phyloP scores from a whole-genome alignment of 2,113 vertebrate species.

The Chloropsis cyanopogon region DNA sequence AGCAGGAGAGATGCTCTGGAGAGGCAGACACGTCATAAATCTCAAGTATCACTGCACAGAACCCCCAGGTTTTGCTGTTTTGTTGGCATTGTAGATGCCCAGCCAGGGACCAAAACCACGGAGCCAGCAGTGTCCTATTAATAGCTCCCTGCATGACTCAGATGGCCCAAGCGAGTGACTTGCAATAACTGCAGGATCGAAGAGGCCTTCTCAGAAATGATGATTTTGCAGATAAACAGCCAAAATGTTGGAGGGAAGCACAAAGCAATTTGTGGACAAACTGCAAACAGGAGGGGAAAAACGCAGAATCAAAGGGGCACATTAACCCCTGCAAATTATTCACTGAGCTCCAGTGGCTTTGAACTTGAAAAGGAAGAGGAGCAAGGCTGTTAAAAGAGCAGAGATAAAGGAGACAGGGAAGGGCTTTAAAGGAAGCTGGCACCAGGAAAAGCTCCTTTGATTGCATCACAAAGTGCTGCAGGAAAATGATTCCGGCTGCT shows the following conservation, averaged over 20 bases:
- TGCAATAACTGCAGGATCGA: slow-evolving; percentile 16
- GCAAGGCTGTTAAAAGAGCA: slow-evolving; percentile 24
- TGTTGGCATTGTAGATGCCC: neutral
- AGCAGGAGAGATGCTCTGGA: neutral
- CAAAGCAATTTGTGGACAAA: slow-evolving; percentile 30
- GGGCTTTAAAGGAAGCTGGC: slow-evolving; percentile 1
- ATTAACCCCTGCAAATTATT: slow-evolving; percentile 41
- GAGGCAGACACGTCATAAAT: neutral
- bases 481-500: neutral
- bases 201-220: slow-evolving; percentile 16
- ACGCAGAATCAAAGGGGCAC: neutral
- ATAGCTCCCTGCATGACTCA: neutral
- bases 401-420: slow-evolving; percentile 44
- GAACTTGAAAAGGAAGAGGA: slow-evolving; percentile 9
- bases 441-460: slow-evolving; percentile 18
- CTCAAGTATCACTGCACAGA: neutral
- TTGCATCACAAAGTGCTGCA: neutral
- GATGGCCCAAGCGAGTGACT: slow-evolving; percentile 6
- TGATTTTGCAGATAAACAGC: slow-evolving; percentile 59
- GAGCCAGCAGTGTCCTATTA: neutral
- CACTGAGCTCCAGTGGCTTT: neutral
- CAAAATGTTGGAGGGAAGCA: neutral
- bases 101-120: neutral
- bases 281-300: neutral
- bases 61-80: neutral